A percentile compares a stretch with the other conserved stretches of the same genome.
Conservation (phyloP, 2,113 vertebrate genomes). For the Panthera leo region DNA sequence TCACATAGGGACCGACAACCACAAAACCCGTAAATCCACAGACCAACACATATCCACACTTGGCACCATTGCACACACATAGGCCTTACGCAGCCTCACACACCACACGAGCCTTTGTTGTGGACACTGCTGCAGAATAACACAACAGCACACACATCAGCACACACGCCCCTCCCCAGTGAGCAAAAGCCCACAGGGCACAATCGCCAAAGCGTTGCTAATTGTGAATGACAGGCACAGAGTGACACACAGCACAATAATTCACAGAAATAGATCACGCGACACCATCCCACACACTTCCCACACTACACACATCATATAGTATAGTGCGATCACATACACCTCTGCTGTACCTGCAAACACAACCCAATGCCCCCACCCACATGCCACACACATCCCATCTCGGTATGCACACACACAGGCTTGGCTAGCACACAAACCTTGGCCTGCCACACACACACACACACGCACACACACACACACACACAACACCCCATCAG, state of each 20-base stretch:
- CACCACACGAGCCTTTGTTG: not conserved
- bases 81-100: not conserved
- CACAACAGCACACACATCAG: not conserved
- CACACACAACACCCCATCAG: not conserved
- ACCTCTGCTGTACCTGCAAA: not conserved
- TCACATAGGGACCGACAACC: not conserved
- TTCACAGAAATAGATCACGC: not conserved
- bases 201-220: not conserved
- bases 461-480: not conserved
- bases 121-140: not conserved
- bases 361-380: not conserved
- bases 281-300: not conserved
- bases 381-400: not conserved
- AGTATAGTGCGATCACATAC: not conserved
- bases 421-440: not conserved
- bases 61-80: rapidly evolving
- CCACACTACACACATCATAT: not conserved
- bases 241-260: not conserved
- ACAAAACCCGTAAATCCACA: not conserved
- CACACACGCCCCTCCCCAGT: not conserved
- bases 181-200: not conserved
- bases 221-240: not conserved
- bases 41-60: not conserved
- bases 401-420: not conserved
- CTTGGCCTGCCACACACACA: not conserved